phyloP scores from a whole-genome alignment of 2,113 vertebrate genomes.

The rabbit (Oryctolagus cuniculus) region DNA sequence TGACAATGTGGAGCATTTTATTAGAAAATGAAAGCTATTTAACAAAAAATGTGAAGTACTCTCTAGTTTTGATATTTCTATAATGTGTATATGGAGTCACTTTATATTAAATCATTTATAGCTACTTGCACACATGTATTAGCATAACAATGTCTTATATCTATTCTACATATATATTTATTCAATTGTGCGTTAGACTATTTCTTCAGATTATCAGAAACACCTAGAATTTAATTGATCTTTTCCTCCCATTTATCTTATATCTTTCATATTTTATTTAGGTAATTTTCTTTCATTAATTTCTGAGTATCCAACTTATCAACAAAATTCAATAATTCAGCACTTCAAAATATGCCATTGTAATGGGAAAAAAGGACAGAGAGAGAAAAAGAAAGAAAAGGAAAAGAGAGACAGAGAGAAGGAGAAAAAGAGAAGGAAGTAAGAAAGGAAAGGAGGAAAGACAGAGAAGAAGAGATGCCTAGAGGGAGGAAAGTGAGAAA shows the following conservation, averaged over 20 bases:
- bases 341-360: background rate
- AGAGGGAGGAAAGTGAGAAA: rapidly evolving
- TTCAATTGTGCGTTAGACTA: background rate
- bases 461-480: background rate
- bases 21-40: background rate
- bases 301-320: background rate
- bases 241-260: background rate
- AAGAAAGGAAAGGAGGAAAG: too few species aligned
- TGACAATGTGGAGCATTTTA: background rate
- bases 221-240: background rate
- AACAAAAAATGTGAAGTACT: background rate
- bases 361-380: background rate
- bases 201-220: background rate
- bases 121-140: background rate
- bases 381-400: background rate
- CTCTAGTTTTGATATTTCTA: background rate
- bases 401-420: background rate
- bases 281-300: background rate
- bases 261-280: background rate
- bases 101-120: background rate
- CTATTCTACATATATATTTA: background rate
- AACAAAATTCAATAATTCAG: background rate
- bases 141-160: background rate
- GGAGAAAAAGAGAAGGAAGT: background rate
- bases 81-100: background rate